Evolutionary conservation across 2,888 invertebrate genomes (phyloP).

Genomic region (Hoplodrina ambigua): DNA sequence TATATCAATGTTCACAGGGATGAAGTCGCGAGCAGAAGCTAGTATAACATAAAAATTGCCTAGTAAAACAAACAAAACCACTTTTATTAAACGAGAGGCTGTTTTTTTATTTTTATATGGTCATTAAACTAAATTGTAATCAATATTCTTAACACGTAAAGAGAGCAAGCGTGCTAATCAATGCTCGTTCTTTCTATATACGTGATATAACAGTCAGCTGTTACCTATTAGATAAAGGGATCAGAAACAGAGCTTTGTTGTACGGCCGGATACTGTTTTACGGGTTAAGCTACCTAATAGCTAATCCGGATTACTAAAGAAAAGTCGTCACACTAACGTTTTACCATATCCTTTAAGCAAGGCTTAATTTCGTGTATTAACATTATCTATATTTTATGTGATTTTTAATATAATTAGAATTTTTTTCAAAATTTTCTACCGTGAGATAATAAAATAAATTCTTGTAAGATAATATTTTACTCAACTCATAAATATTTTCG

Average conservation of each 20-base stretch:
- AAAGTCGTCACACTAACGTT: background rate
- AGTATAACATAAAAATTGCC: too few relatives aligned
- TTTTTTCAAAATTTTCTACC: conserved; percentile 28
- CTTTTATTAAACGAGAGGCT: background rate
- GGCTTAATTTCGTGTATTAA: conserved; percentile 21
- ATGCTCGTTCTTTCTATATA: conserved; percentile 7
- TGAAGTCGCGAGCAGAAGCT: too few relatives aligned
- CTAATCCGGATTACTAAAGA: conserved; percentile 3
- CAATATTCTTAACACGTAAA: conserved; percentile 5
- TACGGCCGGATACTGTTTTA: background rate
- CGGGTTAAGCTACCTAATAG: background rate
- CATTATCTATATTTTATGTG: conserved; percentile 26
- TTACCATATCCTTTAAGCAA: conserved; percentile 2
- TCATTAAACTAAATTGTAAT: background rate
- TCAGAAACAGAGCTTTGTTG: background rate
- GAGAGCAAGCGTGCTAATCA: background rate
- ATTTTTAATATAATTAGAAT: conserved; percentile 23
- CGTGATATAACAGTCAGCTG: background rate
- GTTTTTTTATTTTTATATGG: background rate
- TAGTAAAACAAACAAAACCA: background rate
- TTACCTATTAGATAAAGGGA: background rate
- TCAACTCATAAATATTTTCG: conserved; percentile 53
- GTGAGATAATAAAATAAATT: conserved; percentile 17
- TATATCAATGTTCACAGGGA: too few relatives aligned
- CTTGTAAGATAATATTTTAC: conserved; percentile 41